Conservation (phyloP, 2,113 vertebrate species). For the Benitochromis conjunctus region DNA sequence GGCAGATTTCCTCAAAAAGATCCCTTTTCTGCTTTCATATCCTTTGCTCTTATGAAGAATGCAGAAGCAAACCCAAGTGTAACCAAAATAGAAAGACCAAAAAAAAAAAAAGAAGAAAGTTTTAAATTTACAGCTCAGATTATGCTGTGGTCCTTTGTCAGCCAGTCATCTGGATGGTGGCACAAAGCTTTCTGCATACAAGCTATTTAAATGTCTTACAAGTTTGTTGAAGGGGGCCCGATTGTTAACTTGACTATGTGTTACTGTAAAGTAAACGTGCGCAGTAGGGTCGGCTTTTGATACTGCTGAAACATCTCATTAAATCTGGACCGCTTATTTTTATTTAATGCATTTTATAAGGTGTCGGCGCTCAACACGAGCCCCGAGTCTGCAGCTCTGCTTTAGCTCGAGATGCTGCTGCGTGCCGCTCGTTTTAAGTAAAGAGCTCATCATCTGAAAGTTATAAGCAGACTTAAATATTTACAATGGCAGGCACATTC, state of each 20-base stretch:
- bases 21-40: constrained; percentile 5
- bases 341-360: constrained; percentile 5
- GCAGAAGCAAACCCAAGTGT: constrained; percentile 7
- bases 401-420: not conserved
- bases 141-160: not conserved
- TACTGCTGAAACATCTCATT: not conserved
- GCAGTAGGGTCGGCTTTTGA: not conserved
- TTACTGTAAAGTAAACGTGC: not conserved
- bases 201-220: not conserved
- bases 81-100: not conserved
- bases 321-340: not conserved
- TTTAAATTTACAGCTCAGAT: constrained; percentile 13
- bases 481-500: not conserved
- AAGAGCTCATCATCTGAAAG: not conserved
- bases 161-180: not conserved
- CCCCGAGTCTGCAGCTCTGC: not conserved
- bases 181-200: not conserved
- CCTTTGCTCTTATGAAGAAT: constrained; percentile 10
- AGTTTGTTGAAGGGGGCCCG: not conserved
- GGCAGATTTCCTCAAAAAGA: not conserved
- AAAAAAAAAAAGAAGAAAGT: not conserved
- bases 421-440: not conserved
- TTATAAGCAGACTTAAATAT: not conserved
- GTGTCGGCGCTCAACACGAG: not conserved
- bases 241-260: not conserved